Percentiles rank a stretch among this genome's conserved stretches.
These are phyloP conservation scores for Eupithecia subumbrata DNA, from an alignment of 2,888 invertebrate genomes.

Conservation along the genomic window DNA sequence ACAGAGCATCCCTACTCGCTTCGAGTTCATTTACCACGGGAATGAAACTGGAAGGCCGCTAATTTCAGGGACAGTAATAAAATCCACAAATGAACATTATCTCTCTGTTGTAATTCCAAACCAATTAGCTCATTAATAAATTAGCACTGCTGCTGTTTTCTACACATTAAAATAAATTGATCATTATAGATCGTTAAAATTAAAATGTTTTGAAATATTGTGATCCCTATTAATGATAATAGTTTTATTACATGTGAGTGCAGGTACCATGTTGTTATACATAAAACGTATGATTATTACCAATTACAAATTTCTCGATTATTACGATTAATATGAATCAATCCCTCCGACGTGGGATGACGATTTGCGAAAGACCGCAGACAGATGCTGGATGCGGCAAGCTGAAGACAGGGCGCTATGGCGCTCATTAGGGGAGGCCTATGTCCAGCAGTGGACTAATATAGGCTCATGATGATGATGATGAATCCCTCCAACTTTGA, in stretches of 20 bases:
- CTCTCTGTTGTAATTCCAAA: constrained; percentile 28
- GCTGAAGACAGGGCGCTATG: too few relatives aligned
- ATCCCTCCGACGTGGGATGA: too few relatives aligned
- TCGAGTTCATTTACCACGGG: not conserved
- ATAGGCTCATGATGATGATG: too few relatives aligned
- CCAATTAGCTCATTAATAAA: constrained; percentile 10
- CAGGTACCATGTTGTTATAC: not conserved
- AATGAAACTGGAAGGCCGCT: not conserved
- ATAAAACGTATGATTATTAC: not conserved
- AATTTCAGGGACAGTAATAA: constrained; percentile 7
- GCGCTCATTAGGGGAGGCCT: too few relatives aligned
- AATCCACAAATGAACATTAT: not conserved
- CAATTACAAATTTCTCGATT: too few relatives aligned
- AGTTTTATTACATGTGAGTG: not conserved
- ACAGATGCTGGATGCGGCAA: too few relatives aligned
- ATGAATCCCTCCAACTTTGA: too few relatives aligned
- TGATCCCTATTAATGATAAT: not conserved
- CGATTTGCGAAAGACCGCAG: too few relatives aligned
- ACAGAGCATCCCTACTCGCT: not conserved
- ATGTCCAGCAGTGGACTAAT: too few relatives aligned
- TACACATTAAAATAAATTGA: constrained; percentile 1
- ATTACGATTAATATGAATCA: too few relatives aligned
- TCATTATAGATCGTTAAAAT: not conserved
- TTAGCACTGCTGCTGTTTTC: constrained; percentile 10
- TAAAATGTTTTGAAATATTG: not conserved